Conservation (phyloP, 2,113 vertebrate species). For the Equus quagga region DNA sequence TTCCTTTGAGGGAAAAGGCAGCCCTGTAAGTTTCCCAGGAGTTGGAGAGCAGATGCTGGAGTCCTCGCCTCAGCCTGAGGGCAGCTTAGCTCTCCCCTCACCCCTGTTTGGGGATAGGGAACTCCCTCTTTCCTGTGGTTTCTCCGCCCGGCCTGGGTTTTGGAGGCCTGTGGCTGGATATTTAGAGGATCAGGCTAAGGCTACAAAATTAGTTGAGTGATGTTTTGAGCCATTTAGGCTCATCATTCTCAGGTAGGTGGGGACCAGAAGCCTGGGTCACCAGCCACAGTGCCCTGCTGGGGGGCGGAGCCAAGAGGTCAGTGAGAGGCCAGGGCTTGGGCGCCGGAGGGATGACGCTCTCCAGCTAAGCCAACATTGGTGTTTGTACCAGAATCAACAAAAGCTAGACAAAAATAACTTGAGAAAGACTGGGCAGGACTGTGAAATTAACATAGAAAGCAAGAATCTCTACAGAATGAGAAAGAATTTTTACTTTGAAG, state of each 20-base stretch:
- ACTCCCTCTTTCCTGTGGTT: not conserved
- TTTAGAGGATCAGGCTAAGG: not conserved
- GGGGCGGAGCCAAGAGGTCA: not conserved
- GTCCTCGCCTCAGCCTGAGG: not conserved
- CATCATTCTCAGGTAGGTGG: not conserved
- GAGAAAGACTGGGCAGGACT: not conserved
- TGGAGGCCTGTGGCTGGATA: not conserved
- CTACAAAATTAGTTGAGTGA: not conserved
- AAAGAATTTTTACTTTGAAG: not conserved
- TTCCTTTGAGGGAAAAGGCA: not conserved
- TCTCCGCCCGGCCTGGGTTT: not conserved
- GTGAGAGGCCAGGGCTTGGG: not conserved
- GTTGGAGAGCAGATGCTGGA: not conserved
- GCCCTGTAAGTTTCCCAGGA: not conserved
- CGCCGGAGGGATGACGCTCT: not conserved
- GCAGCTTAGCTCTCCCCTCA: not conserved
- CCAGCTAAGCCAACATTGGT: not conserved
- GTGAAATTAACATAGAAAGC: not conserved
- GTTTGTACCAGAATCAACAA: not conserved
- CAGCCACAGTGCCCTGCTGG: not conserved
- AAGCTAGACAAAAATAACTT: not conserved
- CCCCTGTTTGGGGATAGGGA: not conserved
- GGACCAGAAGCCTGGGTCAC: not conserved
- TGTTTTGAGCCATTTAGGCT: not conserved
- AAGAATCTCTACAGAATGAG: not conserved